Percentiles rank a stretch among this genome's conserved stretches.
These are phyloP conservation scores for Caenorhabditis auriculariae DNA, from an alignment of 2,888 invertebrate genomes.

Conservation along the genomic window DNA sequence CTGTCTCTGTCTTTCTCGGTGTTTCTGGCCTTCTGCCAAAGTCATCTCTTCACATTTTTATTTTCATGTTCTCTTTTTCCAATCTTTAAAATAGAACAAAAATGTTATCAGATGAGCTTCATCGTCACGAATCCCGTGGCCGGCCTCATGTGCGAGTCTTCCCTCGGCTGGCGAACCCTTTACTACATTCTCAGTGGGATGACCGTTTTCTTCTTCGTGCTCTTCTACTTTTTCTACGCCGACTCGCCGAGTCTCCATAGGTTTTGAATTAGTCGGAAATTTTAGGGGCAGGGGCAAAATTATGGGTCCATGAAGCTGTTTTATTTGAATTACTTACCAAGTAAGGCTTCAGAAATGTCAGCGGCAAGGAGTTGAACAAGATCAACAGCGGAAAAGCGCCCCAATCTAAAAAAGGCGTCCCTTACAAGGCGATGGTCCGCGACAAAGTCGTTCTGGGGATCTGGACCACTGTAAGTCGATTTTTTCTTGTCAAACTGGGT, in stretches of 20 bases:
- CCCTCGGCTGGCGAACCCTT: conserved; percentile 27
- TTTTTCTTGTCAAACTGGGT: too few species aligned
- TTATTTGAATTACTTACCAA: too few species aligned
- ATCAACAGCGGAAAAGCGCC: conserved; percentile 12
- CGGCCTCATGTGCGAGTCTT: conserved; percentile 26
- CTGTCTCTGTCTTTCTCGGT: background rate
- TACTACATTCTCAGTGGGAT: conserved; percentile 23
- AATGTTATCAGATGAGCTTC: too few species aligned
- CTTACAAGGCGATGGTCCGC: conserved; percentile 27
- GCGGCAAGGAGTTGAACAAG: conserved; percentile 17
- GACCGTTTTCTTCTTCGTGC: conserved; percentile 3
- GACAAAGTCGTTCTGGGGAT: conserved; percentile 14
- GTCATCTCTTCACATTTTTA: background rate
- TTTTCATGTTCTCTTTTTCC: too few species aligned
- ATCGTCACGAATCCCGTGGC: conserved; percentile 31
- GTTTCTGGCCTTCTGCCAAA: background rate
- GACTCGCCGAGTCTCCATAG: conserved; percentile 21
- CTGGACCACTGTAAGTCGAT: conserved; percentile 14
- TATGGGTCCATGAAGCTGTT: too few species aligned
- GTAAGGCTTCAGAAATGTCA: conserved; percentile 23
- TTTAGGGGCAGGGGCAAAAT: too few species aligned
- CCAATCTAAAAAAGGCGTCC: conserved; percentile 13
- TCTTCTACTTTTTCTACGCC: conserved; percentile 18
- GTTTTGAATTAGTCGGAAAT: too few species aligned
- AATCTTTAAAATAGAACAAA: too few species aligned